phyloP scores from a whole-genome alignment of 2,888 invertebrate genomes.

The Melipona beecheii region DNA sequence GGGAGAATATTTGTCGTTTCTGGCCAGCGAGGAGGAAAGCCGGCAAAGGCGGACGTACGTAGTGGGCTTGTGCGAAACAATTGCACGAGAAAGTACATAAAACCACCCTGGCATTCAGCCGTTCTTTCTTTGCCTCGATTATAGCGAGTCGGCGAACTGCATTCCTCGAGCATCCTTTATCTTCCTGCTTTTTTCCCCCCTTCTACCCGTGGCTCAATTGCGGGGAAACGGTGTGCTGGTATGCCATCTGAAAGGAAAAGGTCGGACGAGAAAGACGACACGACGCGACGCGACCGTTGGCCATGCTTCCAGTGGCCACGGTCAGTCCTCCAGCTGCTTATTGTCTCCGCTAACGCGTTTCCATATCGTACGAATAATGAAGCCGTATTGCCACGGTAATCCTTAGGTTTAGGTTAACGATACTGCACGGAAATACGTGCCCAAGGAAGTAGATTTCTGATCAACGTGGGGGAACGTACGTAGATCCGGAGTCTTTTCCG shows the following conservation, averaged over 20 bases:
- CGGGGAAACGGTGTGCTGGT: slow-evolving; percentile 6
- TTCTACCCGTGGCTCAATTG: slow-evolving; percentile 39
- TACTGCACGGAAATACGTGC: slow-evolving; percentile 31
- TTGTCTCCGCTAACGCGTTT: slow-evolving; percentile 56
- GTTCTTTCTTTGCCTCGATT: slow-evolving; percentile 25
- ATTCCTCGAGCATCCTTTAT: slow-evolving; percentile 26
- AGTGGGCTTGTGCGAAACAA: slow-evolving; percentile 28
- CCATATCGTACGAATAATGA: slow-evolving; percentile 61
- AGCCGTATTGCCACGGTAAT: slow-evolving; percentile 42
- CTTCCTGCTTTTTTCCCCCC: not conserved
- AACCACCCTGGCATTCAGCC: slow-evolving; percentile 23
- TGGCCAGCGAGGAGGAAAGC: not conserved
- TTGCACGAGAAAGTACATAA: slow-evolving; percentile 18
- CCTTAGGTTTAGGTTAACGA: slow-evolving; percentile 35
- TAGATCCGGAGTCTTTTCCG: not conserved
- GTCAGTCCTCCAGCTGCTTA: slow-evolving; percentile 32
- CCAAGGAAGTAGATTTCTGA: slow-evolving; percentile 19
- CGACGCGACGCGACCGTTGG: not conserved
- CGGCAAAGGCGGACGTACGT: slow-evolving; percentile 16
- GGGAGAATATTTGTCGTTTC: not conserved
- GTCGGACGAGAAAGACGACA: not conserved
- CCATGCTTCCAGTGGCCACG: slow-evolving; percentile 6
- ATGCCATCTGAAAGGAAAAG: slow-evolving; percentile 10
- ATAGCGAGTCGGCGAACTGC: slow-evolving; percentile 4
- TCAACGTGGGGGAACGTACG: not conserved